Percentiles rank a stretch among this genome's conserved stretches.
phyloP scores from a whole-genome alignment of 2,888 invertebrate species.

The Hedya salicella region DNA sequence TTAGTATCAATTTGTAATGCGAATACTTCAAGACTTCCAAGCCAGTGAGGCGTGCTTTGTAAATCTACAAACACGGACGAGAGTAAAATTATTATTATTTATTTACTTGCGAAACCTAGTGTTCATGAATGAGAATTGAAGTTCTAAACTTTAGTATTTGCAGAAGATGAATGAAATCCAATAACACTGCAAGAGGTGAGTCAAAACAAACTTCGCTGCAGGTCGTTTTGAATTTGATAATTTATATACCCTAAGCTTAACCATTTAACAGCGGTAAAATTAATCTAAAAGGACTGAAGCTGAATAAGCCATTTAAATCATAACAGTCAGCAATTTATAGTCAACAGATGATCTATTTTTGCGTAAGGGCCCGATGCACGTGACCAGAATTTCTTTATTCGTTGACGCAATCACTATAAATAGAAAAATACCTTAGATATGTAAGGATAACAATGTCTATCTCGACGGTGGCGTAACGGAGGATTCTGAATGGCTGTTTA shows the following conservation, averaged over 20 bases:
- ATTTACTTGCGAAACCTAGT: constrained; percentile 9
- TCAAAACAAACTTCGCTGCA: constrained; percentile 15
- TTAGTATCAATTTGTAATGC: constrained; percentile 44
- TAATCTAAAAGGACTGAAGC: constrained; percentile 15
- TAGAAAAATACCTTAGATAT: constrained; percentile 31
- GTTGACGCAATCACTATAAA: constrained; percentile 37
- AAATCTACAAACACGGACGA: constrained; percentile 18
- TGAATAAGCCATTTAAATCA: constrained; percentile 27
- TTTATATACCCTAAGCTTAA: constrained; percentile 15
- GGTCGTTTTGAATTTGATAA: constrained; percentile 11
- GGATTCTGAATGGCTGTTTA: constrained; percentile 34
- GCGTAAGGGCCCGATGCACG: constrained; percentile 34
- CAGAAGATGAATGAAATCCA: constrained; percentile 8
- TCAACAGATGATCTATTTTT: constrained; percentile 29
- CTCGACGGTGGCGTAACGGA: constrained; percentile 31
- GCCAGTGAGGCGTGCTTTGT: constrained; percentile 26
- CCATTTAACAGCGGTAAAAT: constrained; percentile 2
- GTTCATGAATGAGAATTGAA: constrained; percentile 1
- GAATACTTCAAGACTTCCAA: constrained; percentile 39
- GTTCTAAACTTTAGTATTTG: neutral
- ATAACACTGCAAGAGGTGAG: neutral
- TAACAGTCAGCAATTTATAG: constrained; percentile 22
- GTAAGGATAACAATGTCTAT: constrained; percentile 38
- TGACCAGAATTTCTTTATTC: constrained; percentile 41
- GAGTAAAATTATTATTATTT: constrained; percentile 25